Evolutionary conservation across 2,113 vertebrate genomes (phyloP).

Genomic region (Caloenas nicobarica): DNA sequence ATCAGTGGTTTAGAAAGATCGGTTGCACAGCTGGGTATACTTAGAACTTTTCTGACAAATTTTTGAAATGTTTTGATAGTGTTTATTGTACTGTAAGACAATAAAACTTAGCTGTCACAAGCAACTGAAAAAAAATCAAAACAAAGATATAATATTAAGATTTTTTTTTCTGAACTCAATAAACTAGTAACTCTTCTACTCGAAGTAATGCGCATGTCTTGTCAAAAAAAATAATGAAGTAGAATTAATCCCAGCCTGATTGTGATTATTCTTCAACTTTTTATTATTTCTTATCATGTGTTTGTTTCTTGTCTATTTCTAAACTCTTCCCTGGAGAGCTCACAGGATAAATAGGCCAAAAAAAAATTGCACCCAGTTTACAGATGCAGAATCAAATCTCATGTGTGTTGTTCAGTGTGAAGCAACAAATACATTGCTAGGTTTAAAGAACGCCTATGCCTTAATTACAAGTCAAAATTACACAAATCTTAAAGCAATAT

Average conservation of each 20-base stretch:
- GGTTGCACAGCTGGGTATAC: neutral
- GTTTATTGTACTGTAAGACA: neutral
- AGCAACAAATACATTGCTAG: neutral
- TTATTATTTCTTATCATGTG: neutral
- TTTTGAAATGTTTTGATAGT: neutral
- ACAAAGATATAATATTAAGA: neutral
- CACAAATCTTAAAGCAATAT: neutral
- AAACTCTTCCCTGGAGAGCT: neutral
- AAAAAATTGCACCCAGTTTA: neutral
- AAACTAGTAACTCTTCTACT: neutral
- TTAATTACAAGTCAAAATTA: neutral
- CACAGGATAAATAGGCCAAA: neutral
- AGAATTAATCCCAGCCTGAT: neutral
- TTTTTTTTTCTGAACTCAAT: neutral
- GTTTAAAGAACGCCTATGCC: neutral
- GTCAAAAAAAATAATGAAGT: neutral
- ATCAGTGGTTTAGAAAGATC: neutral
- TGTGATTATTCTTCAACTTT: neutral
- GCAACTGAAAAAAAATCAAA: neutral
- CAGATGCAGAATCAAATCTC: neutral
- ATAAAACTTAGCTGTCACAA: neutral
- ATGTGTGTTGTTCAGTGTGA: neutral
- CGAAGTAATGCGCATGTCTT: neutral
- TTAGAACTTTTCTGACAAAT: neutral
- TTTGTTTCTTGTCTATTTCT: neutral